These are phyloP conservation scores for Stigmatopora argus DNA, from an alignment of 2,113 vertebrate species.

Conservation along the genomic window DNA sequence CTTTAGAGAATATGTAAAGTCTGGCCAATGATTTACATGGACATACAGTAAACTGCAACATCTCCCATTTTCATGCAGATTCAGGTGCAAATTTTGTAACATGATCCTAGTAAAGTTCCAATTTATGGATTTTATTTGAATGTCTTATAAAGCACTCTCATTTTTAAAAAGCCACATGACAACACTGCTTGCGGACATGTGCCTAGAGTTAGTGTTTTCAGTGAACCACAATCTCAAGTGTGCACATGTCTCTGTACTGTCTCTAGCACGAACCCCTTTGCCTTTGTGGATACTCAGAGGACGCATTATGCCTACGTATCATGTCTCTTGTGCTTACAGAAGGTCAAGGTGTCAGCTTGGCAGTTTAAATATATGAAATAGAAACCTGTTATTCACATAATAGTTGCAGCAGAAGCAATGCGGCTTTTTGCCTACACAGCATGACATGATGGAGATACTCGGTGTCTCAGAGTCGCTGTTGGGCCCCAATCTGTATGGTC, in stretches of 20 bases:
- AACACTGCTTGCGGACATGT: conserved; percentile 6
- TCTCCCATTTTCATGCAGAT: neutral
- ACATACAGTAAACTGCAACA: neutral
- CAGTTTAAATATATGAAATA: conserved; percentile 25
- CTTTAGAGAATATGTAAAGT: neutral
- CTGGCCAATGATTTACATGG: neutral
- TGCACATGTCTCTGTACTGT: conserved; percentile 22
- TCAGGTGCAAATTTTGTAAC: conserved; percentile 1
- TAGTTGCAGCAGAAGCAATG: conserved; percentile 16
- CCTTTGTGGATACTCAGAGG: conserved; percentile 19
- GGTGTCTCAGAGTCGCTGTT: conserved; percentile 50
- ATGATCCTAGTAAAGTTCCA: conserved; percentile 26
- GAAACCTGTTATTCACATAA: conserved; percentile 16
- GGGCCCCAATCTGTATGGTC: conserved; percentile 48
- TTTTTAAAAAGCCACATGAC: conserved; percentile 19
- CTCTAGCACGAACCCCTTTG: conserved; percentile 21
- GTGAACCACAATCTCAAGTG: conserved; percentile 18
- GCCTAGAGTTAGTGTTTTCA: conserved; percentile 11
- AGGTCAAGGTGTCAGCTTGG: conserved; percentile 19
- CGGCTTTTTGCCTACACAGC: conserved; percentile 31
- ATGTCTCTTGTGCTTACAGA: conserved; percentile 18
- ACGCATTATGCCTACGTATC: conserved; percentile 31
- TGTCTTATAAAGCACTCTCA: conserved; percentile 13
- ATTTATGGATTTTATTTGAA: conserved; percentile 29
- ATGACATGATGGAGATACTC: conserved; percentile 28